These are phyloP conservation scores for Agrilus planipennis DNA, from an alignment of 1,140 invertebrate species.

Conservation along the genomic window DNA sequence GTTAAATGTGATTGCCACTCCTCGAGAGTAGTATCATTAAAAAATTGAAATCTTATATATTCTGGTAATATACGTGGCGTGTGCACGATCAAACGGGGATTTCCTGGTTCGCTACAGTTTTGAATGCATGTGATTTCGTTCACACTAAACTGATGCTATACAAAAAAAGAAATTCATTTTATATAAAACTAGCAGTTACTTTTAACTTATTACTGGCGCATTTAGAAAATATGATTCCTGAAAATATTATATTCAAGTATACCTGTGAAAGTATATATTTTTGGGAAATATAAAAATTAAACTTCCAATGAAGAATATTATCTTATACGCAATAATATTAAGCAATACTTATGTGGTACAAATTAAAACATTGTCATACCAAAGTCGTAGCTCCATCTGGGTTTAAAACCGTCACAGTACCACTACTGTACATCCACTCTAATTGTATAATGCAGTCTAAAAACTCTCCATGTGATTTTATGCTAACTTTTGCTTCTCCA, in stretches of 20 bases:
- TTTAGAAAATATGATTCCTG: too few relatives aligned
- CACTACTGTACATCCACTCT: conserved; percentile 62
- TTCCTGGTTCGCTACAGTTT: conserved; percentile 63
- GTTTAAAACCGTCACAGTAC: conserved; percentile 65
- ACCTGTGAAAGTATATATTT: too few relatives aligned
- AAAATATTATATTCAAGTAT: too few relatives aligned
- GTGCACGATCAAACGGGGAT: conserved; percentile 57
- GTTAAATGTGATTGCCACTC: conserved; percentile 73
- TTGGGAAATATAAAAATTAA: too few relatives aligned
- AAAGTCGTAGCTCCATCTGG: conserved; percentile 59
- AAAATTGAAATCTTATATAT: conserved; percentile 58
- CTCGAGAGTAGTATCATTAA: conserved; percentile 68
- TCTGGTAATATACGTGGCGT: conserved; percentile 45
- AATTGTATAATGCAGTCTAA: conserved; percentile 69
- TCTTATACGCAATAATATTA: too few relatives aligned
- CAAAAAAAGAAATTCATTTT: conserved; percentile 13
- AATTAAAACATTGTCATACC: too few relatives aligned
- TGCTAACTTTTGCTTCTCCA: conserved; percentile 57
- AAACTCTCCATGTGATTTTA: conserved; percentile 41
- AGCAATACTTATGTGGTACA: too few relatives aligned
- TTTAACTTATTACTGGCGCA: too few relatives aligned
- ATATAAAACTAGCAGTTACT: too few relatives aligned
- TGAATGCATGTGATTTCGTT: conserved; percentile 62
- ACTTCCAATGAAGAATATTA: too few relatives aligned
- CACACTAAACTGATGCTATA: conserved; percentile 47